Evolutionary conservation across 2,888 invertebrate genomes (phyloP), one percentile per base, ranked within the genome.

Genomic region (Orgyia antiqua): DNA sequence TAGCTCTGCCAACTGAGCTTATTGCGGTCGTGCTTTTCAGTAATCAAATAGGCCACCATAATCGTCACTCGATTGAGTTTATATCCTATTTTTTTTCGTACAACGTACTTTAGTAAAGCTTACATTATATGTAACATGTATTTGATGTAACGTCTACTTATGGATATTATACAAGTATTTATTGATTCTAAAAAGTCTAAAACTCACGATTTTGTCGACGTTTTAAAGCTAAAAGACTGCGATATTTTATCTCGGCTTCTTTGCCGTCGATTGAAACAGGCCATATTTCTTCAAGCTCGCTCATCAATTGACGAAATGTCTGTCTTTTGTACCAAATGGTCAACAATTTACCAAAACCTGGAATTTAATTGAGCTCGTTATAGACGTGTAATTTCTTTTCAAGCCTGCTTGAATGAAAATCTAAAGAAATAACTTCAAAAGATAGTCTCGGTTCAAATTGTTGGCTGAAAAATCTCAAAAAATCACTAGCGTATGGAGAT

Each of bases 241-340:
- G 46, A n/a, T 36, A 45, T 40, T 78, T 82, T 15, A 80, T 70
- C 9, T 52, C 57, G 4, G 58, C 70, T 28, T 69, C 58, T 9
- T 52, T 50, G 36, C 71, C 64, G n/a, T 54, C 42, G 10, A 52
- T 49, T 1, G 58, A 42, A 5, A 64, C 60, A 4, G 77, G 77
- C 78, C 80, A 82, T 33, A 82, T 66, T 9, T 74, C 66, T 2
- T 62, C 65, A 19, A 80, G 47, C 23, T 79, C 71, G 1, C 38
- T 51, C n/a, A 80, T 47, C n/a, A 80, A 60, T 29, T 62, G 59
- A 21, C 67, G 58, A 36, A 80, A 80, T 24, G 64, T 66, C 19
- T 61, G 42, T 30, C 62, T 53, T 45, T 77, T 73, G 40, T 64
- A 68, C 75, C 77, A 75, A 33, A 80, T 58, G 8, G 72, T 75